Percentiles rank a stretch among this genome's conserved stretches.
phyloP scores from a whole-genome alignment of 2,113 vertebrate genomes.

The Psettodes erumei region DNA sequence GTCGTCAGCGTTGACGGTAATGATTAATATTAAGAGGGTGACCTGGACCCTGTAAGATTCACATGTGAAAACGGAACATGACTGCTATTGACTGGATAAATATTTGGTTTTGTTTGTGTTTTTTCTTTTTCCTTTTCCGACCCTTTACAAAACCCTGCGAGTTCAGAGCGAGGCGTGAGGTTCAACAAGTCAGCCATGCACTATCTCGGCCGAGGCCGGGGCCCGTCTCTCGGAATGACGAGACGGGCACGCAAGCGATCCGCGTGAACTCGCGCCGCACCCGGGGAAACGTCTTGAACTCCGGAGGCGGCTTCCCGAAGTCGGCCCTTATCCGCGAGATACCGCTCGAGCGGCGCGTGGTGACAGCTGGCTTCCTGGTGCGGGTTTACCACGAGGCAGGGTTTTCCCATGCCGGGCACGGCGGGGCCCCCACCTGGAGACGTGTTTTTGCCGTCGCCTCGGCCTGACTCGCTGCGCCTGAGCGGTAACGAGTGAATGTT shows the following conservation, averaged over 20 bases:
- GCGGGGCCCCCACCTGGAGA: conserved; percentile 57
- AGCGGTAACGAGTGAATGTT: conserved; percentile 50
- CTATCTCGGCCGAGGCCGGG: conserved; percentile 48
- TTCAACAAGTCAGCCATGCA: conserved; percentile 64
- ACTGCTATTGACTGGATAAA: background rate
- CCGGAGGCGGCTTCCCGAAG: conserved; percentile 51
- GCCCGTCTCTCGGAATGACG: conserved; percentile 53
- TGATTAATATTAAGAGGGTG: background rate
- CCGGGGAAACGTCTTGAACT: conserved; percentile 52
- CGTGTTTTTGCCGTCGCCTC: conserved; percentile 52
- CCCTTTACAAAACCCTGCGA: background rate
- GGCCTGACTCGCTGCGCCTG: conserved; percentile 41
- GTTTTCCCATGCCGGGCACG: conserved; percentile 70
- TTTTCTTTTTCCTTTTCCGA: background rate
- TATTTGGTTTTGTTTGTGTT: background rate
- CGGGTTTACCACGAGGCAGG: conserved; percentile 72
- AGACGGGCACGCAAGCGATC: conserved; percentile 65
- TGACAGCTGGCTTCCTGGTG: conserved; percentile 72
- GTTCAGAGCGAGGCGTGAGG: conserved; percentile 48
- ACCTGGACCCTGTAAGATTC: background rate
- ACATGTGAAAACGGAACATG: background rate
- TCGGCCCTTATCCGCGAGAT: conserved; percentile 65
- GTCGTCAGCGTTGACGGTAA: too few species aligned
- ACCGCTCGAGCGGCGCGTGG: conserved; percentile 37
- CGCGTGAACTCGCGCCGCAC: conserved; percentile 62